phyloP scores from a whole-genome alignment of 2,888 invertebrate genomes.

The Prenolepis imparis region DNA sequence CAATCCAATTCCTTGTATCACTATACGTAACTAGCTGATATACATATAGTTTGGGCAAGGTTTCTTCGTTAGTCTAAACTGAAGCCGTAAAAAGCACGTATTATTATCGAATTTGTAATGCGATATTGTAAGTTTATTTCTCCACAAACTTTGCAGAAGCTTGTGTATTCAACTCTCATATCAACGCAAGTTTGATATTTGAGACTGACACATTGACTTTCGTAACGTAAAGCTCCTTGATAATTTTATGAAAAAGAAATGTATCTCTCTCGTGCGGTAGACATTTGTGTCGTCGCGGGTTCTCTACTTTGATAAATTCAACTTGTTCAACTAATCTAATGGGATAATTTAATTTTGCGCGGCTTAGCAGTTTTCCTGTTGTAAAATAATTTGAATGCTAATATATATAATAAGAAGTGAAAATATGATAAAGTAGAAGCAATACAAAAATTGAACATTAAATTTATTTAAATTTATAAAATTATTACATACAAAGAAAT shows the following conservation, averaged over 20 bases:
- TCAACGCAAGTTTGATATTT: neutral
- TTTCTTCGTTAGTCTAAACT: conserved; percentile 79
- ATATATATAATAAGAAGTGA: neutral
- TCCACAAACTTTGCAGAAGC: neutral
- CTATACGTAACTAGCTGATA: conserved; percentile 36
- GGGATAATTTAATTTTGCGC: conserved; percentile 49
- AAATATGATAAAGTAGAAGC: neutral
- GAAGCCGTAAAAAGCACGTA: conserved; percentile 77
- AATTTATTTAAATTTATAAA: neutral
- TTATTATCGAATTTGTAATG: conserved; percentile 67
- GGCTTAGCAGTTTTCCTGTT: neutral
- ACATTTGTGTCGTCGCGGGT: conserved; percentile 4
- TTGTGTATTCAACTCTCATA: neutral
- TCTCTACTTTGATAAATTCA: conserved; percentile 5
- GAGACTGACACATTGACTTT: conserved; percentile 22
- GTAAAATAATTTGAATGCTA: conserved; percentile 22
- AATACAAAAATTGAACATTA: neutral
- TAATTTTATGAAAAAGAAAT: neutral
- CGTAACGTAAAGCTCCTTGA: neutral
- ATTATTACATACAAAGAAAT: neutral
- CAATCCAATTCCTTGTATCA: conserved; percentile 12
- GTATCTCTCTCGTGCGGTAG: neutral
- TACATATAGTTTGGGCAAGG: conserved; percentile 67
- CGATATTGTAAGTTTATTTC: conserved; percentile 58
- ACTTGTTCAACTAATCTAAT: conserved; percentile 34